These are phyloP conservation scores for Apostichopus japonicus DNA, from an alignment of 35 echinoderm and acorn worm species.

Conservation along the genomic window DNA sequence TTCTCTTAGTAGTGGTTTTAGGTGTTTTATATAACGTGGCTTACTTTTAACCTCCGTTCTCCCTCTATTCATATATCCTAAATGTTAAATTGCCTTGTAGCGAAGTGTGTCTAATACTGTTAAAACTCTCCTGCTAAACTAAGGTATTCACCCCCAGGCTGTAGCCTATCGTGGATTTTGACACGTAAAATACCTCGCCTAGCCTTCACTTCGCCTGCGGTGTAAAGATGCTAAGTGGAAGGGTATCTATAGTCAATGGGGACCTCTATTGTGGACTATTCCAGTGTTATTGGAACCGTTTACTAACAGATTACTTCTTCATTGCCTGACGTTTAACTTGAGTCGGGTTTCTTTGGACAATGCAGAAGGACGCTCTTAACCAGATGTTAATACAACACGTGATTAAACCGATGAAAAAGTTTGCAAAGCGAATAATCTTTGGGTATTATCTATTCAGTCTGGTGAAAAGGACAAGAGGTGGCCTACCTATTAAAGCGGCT, in stretches of 20 bases:
- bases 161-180: slow-evolving; percentile 46
- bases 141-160: slow-evolving; percentile 34
- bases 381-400: neutral
- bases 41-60: neutral
- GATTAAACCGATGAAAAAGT: neutral
- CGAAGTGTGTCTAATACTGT: slow-evolving; percentile 45
- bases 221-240: slow-evolving; percentile 17
- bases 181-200: slow-evolving; percentile 43
- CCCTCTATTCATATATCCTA: neutral
- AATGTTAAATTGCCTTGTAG: slow-evolving; percentile 13
- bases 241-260: slow-evolving; percentile 14
- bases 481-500: neutral
- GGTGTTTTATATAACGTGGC: too few relatives aligned
- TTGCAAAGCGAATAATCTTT: slow-evolving; percentile 4
- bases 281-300: slow-evolving; percentile 7
- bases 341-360: neutral
- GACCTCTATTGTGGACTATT: slow-evolving; percentile 7
- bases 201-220: slow-evolving; percentile 13
- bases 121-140: slow-evolving; percentile 33
- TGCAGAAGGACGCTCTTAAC: too few relatives aligned
- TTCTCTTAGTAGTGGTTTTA: too few relatives aligned
- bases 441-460: neutral
- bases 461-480: neutral
- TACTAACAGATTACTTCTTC: slow-evolving; percentile 2
- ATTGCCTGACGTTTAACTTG: slow-evolving; percentile 6